phyloP scores from a whole-genome alignment of 2,113 vertebrate species.

The Pachyramphus minor region DNA sequence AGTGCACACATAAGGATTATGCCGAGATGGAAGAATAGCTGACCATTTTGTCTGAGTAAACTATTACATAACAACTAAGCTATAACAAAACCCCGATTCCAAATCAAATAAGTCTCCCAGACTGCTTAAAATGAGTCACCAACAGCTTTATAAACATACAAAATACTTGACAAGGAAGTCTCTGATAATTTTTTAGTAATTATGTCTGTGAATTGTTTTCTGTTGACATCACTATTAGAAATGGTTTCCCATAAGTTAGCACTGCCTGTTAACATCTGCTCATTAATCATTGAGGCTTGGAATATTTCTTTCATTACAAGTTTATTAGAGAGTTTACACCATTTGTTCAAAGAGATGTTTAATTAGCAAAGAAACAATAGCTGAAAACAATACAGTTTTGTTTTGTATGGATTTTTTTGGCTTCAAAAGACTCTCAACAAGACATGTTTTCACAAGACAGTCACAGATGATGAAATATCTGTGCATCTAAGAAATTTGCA shows the following conservation, averaged over 20 bases:
- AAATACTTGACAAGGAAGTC: constrained; percentile 86
- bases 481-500: constrained; percentile 31
- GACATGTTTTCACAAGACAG: constrained; percentile 28
- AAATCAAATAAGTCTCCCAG: constrained; percentile 86
- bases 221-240: constrained; percentile 85
- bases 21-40: constrained; percentile 74
- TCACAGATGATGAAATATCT: constrained; percentile 20
- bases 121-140: constrained; percentile 83
- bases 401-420: neutral
- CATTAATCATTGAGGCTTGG: constrained; percentile 81
- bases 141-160: constrained; percentile 85
- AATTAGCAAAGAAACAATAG: constrained; percentile 61
- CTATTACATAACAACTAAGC: constrained; percentile 83
- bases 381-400: constrained; percentile 3
- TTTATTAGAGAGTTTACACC: constrained; percentile 65
- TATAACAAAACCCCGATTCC: constrained; percentile 81
- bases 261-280: constrained; percentile 81
- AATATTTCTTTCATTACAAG: constrained; percentile 74
- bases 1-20: constrained; percentile 55
- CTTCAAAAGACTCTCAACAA: constrained; percentile 8
- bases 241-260: constrained; percentile 82
- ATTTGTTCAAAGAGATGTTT: constrained; percentile 50
- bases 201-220: constrained; percentile 85
- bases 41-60: constrained; percentile 73
- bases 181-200: constrained; percentile 87